Percentiles rank a stretch among this genome's conserved stretches.
Conservation (phyloP, 2,797 vertebrate genomes). For the Mallotus villosus region DNA sequence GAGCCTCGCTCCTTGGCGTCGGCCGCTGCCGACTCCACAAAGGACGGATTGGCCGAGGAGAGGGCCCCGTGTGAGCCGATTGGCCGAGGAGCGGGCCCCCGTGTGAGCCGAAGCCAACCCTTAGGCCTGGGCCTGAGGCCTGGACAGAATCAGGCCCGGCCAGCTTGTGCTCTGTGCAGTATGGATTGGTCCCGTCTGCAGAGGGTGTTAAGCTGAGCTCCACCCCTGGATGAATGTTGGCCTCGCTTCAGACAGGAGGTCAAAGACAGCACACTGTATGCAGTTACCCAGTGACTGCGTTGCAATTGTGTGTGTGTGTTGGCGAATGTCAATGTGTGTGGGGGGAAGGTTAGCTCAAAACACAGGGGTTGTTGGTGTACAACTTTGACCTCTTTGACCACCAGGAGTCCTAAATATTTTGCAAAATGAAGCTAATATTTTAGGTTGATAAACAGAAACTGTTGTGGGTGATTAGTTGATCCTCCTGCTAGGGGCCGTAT, state of each 20-base stretch:
- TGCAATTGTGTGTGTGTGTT: too few species aligned
- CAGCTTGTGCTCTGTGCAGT: conserved; percentile 48
- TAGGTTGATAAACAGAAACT: too few species aligned
- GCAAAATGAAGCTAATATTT: too few species aligned
- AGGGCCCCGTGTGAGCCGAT: too few species aligned
- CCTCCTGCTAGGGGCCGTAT: too few species aligned
- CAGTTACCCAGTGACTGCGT: too few species aligned
- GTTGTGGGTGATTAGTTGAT: too few species aligned
- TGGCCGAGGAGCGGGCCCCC: not conserved
- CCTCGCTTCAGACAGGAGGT: conserved; percentile 56
- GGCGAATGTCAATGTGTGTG: too few species aligned
- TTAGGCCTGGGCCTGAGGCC: conserved; percentile 18
- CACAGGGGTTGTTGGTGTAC: too few species aligned
- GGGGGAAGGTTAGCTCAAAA: too few species aligned
- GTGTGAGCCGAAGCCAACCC: conserved; percentile 4
- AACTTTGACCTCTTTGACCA: too few species aligned
- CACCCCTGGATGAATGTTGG: conserved; percentile 48
- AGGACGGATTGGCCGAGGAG: conserved; percentile 12
- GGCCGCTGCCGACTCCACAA: conserved; percentile 7
- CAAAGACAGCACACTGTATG: conserved; percentile 19
- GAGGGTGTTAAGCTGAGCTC: conserved; percentile 26
- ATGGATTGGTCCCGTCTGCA: conserved; percentile 45
- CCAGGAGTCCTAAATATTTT: too few species aligned
- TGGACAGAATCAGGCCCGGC: conserved; percentile 29
- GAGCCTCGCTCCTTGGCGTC: not conserved